A percentile compares a stretch with the other conserved stretches of the same genome.
phyloP scores from a whole-genome alignment of 2,888 invertebrate species.

The Julus scanicus region DNA sequence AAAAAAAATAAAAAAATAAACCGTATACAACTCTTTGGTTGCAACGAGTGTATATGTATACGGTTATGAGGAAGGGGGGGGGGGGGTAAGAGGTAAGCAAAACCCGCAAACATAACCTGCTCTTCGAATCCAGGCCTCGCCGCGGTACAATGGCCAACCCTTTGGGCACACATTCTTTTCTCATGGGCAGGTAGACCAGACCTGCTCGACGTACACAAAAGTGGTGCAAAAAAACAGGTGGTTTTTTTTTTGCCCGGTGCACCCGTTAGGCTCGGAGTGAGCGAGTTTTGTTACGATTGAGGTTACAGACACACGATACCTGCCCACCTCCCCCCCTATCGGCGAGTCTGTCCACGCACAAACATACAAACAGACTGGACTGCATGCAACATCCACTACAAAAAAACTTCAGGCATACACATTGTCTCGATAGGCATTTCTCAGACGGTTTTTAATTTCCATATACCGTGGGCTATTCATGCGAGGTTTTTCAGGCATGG shows the following conservation, averaged over 20 bases:
- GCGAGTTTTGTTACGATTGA: constrained; percentile 43
- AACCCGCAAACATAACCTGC: constrained; percentile 40
- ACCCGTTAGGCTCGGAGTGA: constrained; percentile 51
- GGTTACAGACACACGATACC: constrained; percentile 51
- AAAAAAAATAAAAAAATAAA: not conserved
- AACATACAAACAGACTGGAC: constrained; percentile 45
- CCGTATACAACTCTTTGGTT: not conserved
- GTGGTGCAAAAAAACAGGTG: constrained; percentile 29
- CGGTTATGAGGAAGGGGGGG: not conserved
- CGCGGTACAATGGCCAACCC: constrained; percentile 47
- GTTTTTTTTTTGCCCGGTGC: constrained; percentile 48
- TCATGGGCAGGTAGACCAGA: constrained; percentile 50
- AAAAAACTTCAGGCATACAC: not conserved
- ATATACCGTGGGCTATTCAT: not conserved
- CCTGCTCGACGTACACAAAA: constrained; percentile 32
- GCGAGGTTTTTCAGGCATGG: not conserved
- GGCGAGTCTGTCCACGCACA: constrained; percentile 40
- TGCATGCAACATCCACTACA: not conserved
- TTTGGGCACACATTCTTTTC: constrained; percentile 52
- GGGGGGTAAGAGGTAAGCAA: constrained; percentile 37
- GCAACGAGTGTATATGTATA: not conserved
- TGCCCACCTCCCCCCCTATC: constrained; percentile 24
- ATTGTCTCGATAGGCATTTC: not conserved
- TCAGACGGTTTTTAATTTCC: constrained; percentile 47
- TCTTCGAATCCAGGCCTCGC: not conserved